Conservation (phyloP, 2,113 vertebrate species). For the Sorex fumeus region DNA sequence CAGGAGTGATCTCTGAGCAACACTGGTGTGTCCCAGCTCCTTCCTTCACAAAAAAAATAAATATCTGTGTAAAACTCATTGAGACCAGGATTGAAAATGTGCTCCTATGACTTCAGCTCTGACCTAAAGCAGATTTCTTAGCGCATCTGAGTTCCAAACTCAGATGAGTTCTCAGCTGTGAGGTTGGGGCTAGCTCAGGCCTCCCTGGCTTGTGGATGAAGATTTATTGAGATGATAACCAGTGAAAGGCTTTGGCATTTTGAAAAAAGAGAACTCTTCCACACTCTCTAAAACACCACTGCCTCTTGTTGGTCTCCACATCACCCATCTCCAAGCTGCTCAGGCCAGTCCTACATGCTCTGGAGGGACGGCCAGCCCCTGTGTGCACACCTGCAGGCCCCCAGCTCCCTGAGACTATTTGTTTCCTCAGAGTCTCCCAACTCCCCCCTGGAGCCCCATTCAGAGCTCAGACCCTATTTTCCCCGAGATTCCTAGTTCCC, state of each 20-base stretch:
- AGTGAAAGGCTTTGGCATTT: background rate
- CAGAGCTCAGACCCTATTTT: background rate
- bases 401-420: background rate
- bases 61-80: background rate
- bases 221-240: background rate
- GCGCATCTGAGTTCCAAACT: slow-evolving; percentile 24
- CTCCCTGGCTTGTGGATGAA: background rate
- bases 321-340: background rate
- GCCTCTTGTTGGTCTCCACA: slow-evolving; percentile 1
- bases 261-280: slow-evolving; percentile 11
- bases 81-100: background rate
- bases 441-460: background rate
- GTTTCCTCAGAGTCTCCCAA: background rate
- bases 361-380: background rate
- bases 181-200: slow-evolving; percentile 34
- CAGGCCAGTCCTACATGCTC: background rate
- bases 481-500: background rate
- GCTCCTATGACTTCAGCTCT: background rate
- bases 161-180: background rate
- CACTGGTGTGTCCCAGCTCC: too few species aligned
- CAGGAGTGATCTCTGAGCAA: too few species aligned
- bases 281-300: slow-evolving; percentile 1
- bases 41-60: background rate
- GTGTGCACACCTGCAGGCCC: slow-evolving; percentile 1
- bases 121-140: background rate